Conservation (phyloP, 2,797 vertebrate species). For the Mionectes olivaceus region DNA sequence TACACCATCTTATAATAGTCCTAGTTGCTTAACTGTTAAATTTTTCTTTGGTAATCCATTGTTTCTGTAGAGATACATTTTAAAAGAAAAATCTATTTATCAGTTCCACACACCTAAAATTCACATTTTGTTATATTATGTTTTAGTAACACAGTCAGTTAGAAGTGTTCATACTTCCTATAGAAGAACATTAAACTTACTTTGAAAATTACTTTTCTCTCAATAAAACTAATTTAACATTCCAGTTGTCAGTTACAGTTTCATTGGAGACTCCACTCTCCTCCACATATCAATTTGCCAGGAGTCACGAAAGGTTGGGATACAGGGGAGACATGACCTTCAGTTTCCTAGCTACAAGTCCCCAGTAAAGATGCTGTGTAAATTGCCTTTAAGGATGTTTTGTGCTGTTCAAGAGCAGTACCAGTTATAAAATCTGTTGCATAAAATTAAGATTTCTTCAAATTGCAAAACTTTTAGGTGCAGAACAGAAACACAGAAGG, state of each 20-base stretch:
- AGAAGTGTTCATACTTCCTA: background rate
- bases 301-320: background rate
- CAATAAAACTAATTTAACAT: background rate
- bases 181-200: background rate
- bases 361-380: background rate
- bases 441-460: background rate
- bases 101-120: background rate
- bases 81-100: background rate
- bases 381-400: background rate
- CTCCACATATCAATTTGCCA: background rate
- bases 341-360: background rate
- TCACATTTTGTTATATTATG: background rate
- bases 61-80: background rate
- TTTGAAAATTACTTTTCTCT: background rate
- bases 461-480: background rate
- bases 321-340: background rate
- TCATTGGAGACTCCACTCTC: background rate
- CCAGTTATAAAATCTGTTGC: background rate
- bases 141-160: background rate
- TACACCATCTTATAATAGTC: background rate
- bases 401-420: background rate
- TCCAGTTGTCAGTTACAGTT: background rate
- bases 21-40: background rate
- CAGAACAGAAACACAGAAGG: background rate
- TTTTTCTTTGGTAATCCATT: background rate